Evolutionary conservation across 2,113 vertebrate genomes (phyloP).

Genomic region (Romanogobio albipinnatus): DNA sequence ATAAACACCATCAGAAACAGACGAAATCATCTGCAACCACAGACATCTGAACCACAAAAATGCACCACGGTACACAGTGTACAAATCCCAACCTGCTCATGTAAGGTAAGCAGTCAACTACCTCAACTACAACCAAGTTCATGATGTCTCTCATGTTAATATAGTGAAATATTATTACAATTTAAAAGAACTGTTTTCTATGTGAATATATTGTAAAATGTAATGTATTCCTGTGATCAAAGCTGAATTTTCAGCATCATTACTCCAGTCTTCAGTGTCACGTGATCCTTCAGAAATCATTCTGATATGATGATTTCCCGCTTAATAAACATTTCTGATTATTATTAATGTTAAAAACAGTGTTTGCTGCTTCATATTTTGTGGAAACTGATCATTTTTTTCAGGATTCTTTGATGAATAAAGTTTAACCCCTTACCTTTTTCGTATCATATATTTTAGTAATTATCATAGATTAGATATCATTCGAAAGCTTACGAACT

Average conservation of each 20-base stretch:
- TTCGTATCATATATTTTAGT: too few species aligned
- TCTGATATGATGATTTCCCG: not conserved
- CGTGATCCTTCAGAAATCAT: not conserved
- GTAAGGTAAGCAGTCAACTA: slow-evolving; percentile 55
- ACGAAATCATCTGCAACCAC: slow-evolving; percentile 57
- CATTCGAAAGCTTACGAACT: too few species aligned
- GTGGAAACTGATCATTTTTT: not conserved
- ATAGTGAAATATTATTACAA: not conserved
- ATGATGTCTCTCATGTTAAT: not conserved
- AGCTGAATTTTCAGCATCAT: not conserved
- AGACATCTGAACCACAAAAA: slow-evolving; percentile 57
- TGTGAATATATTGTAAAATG: not conserved
- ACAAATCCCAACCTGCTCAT: slow-evolving; percentile 33
- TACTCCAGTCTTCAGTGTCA: not conserved
- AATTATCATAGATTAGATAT: too few species aligned
- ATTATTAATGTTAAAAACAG: not conserved
- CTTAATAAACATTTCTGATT: not conserved
- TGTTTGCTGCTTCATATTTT: not conserved
- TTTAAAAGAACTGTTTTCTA: not conserved
- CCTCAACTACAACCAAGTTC: not conserved
- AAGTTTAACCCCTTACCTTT: not conserved
- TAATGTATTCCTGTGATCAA: not conserved
- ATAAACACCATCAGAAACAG: slow-evolving; percentile 40
- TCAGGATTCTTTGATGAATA: not conserved
- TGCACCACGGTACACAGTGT: slow-evolving; percentile 53